Conservation (phyloP, 1,140 invertebrate genomes). For the Nixonia krombeini region DNA sequence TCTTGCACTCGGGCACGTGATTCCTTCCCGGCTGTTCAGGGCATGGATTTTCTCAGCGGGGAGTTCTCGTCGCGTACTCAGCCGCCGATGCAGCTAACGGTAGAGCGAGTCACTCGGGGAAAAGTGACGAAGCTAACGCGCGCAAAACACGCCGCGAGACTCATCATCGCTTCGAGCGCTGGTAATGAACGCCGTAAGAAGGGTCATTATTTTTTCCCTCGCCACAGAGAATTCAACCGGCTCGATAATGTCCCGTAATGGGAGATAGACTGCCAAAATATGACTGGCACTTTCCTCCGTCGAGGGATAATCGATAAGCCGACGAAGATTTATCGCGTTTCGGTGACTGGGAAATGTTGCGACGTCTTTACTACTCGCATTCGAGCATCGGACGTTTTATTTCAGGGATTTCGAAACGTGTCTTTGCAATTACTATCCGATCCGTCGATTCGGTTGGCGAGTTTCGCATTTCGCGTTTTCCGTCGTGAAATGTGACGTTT, state of each 20-base stretch:
- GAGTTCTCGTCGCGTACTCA: slow-evolving; percentile 38
- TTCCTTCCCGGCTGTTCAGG: slow-evolving; percentile 25
- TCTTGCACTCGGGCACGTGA: slow-evolving; percentile 17
- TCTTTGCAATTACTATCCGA: no score
- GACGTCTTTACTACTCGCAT: slow-evolving; percentile 23
- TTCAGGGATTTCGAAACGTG: no score
- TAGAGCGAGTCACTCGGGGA: slow-evolving; percentile 37
- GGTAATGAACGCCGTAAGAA: slow-evolving; percentile 37
- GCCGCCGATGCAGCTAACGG: slow-evolving; percentile 33
- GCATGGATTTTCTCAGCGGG: slow-evolving; percentile 34
- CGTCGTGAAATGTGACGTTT: no score
- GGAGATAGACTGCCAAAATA: slow-evolving; percentile 14
- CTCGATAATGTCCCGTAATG: slow-evolving; percentile 9
- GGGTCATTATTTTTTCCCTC: slow-evolving; percentile 15
- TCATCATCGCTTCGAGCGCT: slow-evolving; percentile 31
- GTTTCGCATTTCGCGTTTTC: no score
- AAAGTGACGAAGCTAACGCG: slow-evolving; percentile 42
- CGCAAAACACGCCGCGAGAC: slow-evolving; percentile 37
- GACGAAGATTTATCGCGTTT: slow-evolving; percentile 22
- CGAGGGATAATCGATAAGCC: background rate
- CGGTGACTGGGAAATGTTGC: slow-evolving; percentile 16
- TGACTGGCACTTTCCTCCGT: background rate
- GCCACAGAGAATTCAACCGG: background rate
- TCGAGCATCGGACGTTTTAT: no score
- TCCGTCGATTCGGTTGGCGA: no score